These are phyloP conservation scores for Hylomyscus alleni DNA, from an alignment of 2,797 vertebrate genomes.

Conservation along the genomic window DNA sequence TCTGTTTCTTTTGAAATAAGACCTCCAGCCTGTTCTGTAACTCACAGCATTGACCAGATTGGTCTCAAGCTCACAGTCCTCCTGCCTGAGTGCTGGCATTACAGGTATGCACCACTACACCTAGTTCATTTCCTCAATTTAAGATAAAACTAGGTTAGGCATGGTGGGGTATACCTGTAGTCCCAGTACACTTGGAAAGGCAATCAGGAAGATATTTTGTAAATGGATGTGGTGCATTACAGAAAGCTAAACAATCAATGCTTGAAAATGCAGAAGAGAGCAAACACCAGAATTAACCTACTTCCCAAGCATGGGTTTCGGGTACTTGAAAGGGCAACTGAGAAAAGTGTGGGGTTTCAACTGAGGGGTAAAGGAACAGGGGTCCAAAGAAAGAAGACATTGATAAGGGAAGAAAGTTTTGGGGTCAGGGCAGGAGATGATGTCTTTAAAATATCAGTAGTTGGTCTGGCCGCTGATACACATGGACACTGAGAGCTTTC, in stretches of 20 bases:
- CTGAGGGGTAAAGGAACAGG: slow-evolving; percentile 26
- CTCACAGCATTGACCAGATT: not conserved
- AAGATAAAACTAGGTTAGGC: slow-evolving; percentile 28
- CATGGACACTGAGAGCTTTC: slow-evolving; percentile 38
- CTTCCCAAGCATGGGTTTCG: not conserved
- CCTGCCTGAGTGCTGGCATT: not conserved
- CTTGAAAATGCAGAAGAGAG: slow-evolving; percentile 43
- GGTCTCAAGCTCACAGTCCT: not conserved
- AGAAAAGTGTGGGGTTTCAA: not conserved
- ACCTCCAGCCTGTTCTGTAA: not conserved
- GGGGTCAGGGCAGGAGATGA: slow-evolving; percentile 7
- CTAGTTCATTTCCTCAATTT: not conserved
- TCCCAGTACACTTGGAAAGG: not conserved
- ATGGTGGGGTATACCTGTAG: not conserved
- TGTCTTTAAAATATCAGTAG: slow-evolving; percentile 61
- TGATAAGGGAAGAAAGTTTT: slow-evolving; percentile 18
- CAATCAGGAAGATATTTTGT: slow-evolving; percentile 11
- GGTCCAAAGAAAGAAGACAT: slow-evolving; percentile 49
- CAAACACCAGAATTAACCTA: slow-evolving; percentile 52
- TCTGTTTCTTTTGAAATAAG: not conserved
- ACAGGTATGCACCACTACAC: not conserved
- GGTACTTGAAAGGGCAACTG: slow-evolving; percentile 23
- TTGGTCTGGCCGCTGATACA: slow-evolving; percentile 37
- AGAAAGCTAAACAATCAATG: slow-evolving; percentile 27
- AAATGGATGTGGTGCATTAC: slow-evolving; percentile 54